Base-by-base conservation (phyloP, 2,113 vertebrate genomes). In the Eptatretus burgeri region DNA sequence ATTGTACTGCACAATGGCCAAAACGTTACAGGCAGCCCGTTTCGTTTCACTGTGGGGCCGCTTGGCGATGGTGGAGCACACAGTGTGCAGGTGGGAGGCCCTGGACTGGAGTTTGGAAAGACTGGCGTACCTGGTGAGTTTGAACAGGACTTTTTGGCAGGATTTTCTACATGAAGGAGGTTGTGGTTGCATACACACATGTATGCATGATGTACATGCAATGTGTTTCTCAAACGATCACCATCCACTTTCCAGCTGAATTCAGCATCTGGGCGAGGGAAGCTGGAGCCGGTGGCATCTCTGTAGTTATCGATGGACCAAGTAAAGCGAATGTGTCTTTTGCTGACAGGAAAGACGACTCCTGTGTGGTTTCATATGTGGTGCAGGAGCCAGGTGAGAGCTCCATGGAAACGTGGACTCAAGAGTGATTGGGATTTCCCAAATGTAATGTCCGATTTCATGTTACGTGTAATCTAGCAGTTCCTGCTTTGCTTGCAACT, bases 261-360 rank as follows among this genome's bases (percentile, higher is more conserved):
- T 93, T 93, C 72, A 85, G 83, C 65, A 88, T 93, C 70, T 93
- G 87, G 87, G 89, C 87, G 0, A 74, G 85, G 49, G 87, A 93
- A 67, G 87, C 85, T 1, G 87, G 85, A 0, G 87, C 87, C 0
- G 85, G 85, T 12, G 87, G 85, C 1, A 78, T 94, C 62, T 84
- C 85, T 64, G 89, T 94, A 1, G 84, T 85, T 0, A 85, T 94
- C 0, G 85, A 94, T 68, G 87, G 85, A 11, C 87, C 85, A 12
- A 93, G 87, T 76, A 93, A 93, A 71, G 86, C 86, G 0, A 85
- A 93, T 69, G 93, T 94, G n/a, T 69, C 81, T 51, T 91, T 93
- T 0, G 85, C 89, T 72, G 85, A 89, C 72, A 78, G 83, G 64
- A 88, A 91, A 68, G 86, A 94, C 0, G 87, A 85, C 2, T 93